A percentile compares a stretch with the other conserved stretches of the same genome.
These are phyloP conservation scores for Rhynchomys soricoides DNA, from an alignment of 2,113 vertebrate species.

Conservation along the genomic window DNA sequence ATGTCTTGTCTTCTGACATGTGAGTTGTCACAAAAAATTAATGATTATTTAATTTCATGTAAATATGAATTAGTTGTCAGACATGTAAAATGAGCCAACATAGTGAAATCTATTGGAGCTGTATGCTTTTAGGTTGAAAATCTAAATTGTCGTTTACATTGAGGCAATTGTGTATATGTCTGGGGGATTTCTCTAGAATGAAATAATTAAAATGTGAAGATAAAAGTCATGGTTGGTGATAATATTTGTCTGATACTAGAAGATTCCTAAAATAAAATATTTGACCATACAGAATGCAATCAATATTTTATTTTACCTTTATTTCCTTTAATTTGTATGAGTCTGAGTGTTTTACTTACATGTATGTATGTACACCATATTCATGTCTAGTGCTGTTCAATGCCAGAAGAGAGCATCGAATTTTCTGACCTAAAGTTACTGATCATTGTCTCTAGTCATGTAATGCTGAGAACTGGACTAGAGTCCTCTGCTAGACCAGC, in stretches of 20 bases:
- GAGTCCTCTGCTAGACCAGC: neutral
- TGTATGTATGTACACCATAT: neutral
- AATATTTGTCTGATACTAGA: neutral
- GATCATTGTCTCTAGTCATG: too few relatives aligned
- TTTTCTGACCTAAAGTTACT: neutral
- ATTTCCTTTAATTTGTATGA: neutral
- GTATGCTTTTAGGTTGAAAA: neutral
- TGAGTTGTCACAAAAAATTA: conserved; percentile 56
- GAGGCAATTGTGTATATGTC: neutral
- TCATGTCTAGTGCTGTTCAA: neutral
- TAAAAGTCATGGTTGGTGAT: neutral
- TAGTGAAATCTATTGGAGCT: neutral
- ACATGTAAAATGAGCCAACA: conserved; percentile 37
- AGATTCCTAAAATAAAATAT: neutral
- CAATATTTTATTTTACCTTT: neutral
- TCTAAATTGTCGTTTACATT: neutral
- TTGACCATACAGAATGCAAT: neutral
- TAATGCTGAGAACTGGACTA: too few relatives aligned
- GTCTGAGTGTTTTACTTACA: neutral
- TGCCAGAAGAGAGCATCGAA: neutral
- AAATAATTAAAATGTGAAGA: neutral
- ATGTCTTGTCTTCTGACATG: conserved; percentile 40
- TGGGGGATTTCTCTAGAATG: neutral
- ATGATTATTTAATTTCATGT: conserved; percentile 33
- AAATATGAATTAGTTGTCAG: conserved; percentile 46